A percentile compares a stretch with the other conserved stretches of the same genome.
These are phyloP conservation scores for Xanthia togata DNA, from an alignment of 2,888 invertebrate genomes.

Conservation along the genomic window DNA sequence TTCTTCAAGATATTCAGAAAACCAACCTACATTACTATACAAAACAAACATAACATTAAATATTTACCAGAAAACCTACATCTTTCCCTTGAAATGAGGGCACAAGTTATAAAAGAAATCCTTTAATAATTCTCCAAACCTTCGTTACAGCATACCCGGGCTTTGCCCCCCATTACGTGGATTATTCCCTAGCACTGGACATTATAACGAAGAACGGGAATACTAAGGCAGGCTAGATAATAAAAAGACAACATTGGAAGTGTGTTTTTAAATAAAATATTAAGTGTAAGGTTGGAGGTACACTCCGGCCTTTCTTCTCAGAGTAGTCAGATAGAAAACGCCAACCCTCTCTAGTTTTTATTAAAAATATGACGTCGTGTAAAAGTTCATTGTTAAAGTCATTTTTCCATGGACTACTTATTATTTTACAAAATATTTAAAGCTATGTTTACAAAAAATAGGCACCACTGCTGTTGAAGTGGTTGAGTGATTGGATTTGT, in stretches of 20 bases:
- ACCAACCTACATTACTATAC: background rate
- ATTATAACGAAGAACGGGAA: constrained; percentile 56
- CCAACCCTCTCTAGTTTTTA: too few relatives aligned
- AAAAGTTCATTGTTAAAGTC: too few relatives aligned
- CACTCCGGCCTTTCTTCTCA: constrained; percentile 11
- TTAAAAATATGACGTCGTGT: too few relatives aligned
- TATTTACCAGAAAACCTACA: constrained; percentile 12
- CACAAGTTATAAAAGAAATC: constrained; percentile 37
- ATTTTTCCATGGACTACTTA: background rate
- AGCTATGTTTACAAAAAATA: background rate
- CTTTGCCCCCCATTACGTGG: constrained; percentile 22
- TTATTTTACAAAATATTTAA: background rate
- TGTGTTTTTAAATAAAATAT: constrained; percentile 72
- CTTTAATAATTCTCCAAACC: constrained; percentile 46
- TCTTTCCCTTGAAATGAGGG: constrained; percentile 18
- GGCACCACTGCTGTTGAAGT: background rate
- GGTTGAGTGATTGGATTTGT: background rate
- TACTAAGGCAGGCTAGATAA: constrained; percentile 56
- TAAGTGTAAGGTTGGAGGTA: constrained; percentile 30
- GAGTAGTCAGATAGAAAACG: too few relatives aligned
- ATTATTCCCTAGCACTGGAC: constrained; percentile 38
- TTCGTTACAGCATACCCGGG: constrained; percentile 18
- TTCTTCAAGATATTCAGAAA: constrained; percentile 3
- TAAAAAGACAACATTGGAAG: constrained; percentile 69
- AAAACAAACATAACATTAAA: constrained; percentile 8